phyloP scores from a whole-genome alignment of 2,113 vertebrate species.

The Etheostoma cragini region DNA sequence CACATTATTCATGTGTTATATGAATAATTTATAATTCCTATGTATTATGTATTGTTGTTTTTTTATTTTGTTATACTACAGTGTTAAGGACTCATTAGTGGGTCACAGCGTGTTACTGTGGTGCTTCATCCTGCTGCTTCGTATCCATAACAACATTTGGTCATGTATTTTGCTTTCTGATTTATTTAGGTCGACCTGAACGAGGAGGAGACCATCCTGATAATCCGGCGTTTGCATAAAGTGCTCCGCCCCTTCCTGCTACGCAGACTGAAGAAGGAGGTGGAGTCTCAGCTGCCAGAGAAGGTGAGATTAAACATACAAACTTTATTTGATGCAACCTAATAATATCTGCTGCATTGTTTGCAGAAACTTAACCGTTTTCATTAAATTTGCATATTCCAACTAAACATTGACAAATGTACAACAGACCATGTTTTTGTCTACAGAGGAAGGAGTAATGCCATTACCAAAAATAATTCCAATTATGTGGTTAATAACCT shows the following conservation, averaged over 20 bases:
- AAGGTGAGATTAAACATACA: conserved; percentile 84
- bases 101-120: background rate
- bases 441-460: background rate
- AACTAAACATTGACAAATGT: background rate
- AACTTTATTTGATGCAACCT: background rate
- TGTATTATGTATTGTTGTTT: background rate
- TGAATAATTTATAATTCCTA: no score
- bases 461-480: background rate
- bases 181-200: conserved; percentile 93
- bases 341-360: background rate
- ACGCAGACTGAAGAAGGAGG: conserved; percentile 96
- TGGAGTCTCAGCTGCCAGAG: conserved; percentile 98
- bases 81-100: background rate
- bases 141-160: background rate
- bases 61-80: background rate
- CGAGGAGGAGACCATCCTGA: conserved; percentile 98
- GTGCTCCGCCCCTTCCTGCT: conserved; percentile 95
- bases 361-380: background rate
- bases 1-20: background rate
- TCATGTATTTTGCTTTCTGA: background rate
- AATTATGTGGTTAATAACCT: background rate
- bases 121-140: background rate
- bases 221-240: conserved; percentile 97
- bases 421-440: background rate
- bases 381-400: background rate